phyloP scores from a whole-genome alignment of 2,113 vertebrate genomes.

The Speoplatyrhinus poulsoni region DNA sequence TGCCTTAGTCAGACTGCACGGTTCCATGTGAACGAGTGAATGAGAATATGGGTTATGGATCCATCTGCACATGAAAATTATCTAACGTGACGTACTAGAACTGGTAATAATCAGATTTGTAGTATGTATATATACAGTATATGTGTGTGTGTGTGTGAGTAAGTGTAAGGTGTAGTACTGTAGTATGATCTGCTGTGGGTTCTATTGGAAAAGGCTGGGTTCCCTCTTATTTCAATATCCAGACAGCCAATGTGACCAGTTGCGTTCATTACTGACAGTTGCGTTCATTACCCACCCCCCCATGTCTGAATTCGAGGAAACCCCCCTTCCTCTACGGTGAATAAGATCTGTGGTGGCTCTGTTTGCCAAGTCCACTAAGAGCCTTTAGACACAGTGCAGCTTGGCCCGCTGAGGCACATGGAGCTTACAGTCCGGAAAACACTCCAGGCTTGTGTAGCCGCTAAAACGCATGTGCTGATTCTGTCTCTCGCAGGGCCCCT shows the following conservation, averaged over 20 bases:
- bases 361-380: conserved; percentile 40
- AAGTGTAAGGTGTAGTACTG: background rate
- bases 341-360: background rate
- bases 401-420: conserved; percentile 10
- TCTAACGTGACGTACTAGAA: no score
- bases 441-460: conserved; percentile 3
- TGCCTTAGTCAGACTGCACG: no score
- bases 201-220: no score
- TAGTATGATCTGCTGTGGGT: background rate
- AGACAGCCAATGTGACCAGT: conserved; percentile 5
- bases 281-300: background rate
- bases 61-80: no score
- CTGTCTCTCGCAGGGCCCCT: background rate
- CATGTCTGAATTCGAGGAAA: conserved; percentile 36
- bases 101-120: no score
- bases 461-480: background rate
- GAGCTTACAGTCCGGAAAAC: conserved; percentile 13
- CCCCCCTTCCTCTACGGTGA: conserved; percentile 8
- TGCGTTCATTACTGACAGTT: background rate
- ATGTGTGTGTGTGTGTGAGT: no score
- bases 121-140: no score
- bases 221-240: conserved; percentile 17
- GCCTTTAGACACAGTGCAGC: conserved; percentile 17
- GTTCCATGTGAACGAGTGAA: no score
- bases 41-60: no score